Conservation (phyloP, 1,140 invertebrate genomes). For the Formica exsecta region DNA sequence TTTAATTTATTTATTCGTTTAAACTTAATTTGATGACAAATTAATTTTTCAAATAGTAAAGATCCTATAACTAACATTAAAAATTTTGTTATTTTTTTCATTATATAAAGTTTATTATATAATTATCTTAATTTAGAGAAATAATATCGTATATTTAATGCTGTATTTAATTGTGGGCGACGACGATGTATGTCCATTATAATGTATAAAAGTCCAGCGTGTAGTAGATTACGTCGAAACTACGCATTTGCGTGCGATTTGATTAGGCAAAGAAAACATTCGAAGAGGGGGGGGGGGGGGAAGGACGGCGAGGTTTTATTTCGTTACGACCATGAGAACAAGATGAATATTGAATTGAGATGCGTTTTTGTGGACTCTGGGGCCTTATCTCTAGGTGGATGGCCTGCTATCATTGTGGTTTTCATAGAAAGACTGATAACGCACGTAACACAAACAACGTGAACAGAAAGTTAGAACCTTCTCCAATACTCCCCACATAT, state of each 20-base stretch:
- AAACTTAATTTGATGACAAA: neutral
- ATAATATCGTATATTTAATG: neutral
- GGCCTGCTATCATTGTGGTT: slow-evolving; percentile 81
- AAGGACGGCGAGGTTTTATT: slow-evolving; percentile 3
- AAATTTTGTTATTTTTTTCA: neutral
- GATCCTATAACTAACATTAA: neutral
- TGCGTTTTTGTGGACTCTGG: slow-evolving; percentile 47
- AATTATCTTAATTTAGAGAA: neutral
- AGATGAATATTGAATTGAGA: slow-evolving; percentile 57
- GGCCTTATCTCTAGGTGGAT: slow-evolving; percentile 82
- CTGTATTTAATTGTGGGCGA: neutral
- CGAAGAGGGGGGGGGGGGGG: neutral
- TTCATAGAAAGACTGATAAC: slow-evolving; percentile 58
- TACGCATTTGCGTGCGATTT: neutral
- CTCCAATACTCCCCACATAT: neutral
- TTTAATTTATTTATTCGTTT: neutral
- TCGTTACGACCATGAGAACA: slow-evolving; percentile 29
- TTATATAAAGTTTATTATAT: neutral
- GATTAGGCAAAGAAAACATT: slow-evolving; percentile 12
- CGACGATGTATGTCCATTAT: neutral
- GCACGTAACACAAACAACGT: slow-evolving; percentile 28
- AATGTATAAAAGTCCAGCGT: neutral
- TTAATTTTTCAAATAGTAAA: neutral
- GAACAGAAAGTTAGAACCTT: slow-evolving; percentile 9
- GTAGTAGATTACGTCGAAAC: slow-evolving; percentile 3